Evolutionary conservation across 2,113 vertebrate genomes (phyloP), one percentile per base, ranked within the genome.

Genomic region (Austrofundulus limnaeus): DNA sequence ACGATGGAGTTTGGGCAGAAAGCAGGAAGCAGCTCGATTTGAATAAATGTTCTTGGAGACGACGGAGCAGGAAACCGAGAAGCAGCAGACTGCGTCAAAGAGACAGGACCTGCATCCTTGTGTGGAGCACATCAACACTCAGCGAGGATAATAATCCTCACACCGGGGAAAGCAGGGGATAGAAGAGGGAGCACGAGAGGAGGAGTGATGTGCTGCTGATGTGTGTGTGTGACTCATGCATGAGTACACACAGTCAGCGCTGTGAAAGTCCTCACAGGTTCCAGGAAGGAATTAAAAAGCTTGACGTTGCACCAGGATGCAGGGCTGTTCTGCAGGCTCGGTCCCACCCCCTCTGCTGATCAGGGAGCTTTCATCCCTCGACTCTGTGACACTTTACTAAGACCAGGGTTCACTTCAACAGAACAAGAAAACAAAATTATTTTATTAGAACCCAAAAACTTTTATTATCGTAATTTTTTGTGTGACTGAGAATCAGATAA

Each of bases 231-330:
- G 89, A 90, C 60, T 91, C 87, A 91, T 81, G 81, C 85, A 66
- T 87, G 83, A 87, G 85, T 84, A 88, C 89, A 91, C 89, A 85
- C 81, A 86, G 89, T 88, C 78, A 87, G 84, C 65, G 57, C 67
- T 48, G 84, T 85, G 87, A 90, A 91, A 88, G 88, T 86, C 89
- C 85, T 90, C 78, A 63, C 88, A 87, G 73, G 86, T 87, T 90
- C 88, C 84, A 87, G 90, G 87, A 90, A 87, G 87, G 87, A 90
- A 80, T 87, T 89, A 88, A 81, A 86, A 70, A 68, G 66, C 37
- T 59, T 89, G 87, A 83, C 82, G 85, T 87, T 85, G 89, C 86
- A 89, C 88, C 89, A 90, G 89, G 89, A 92, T 91, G 88, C 86
- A 88, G 84, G 80, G 75, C 78, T 73, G 80, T 62, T 67, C 66